These are phyloP conservation scores for Odontomyia ornata DNA, from an alignment of 2,888 invertebrate species.

Conservation along the genomic window DNA sequence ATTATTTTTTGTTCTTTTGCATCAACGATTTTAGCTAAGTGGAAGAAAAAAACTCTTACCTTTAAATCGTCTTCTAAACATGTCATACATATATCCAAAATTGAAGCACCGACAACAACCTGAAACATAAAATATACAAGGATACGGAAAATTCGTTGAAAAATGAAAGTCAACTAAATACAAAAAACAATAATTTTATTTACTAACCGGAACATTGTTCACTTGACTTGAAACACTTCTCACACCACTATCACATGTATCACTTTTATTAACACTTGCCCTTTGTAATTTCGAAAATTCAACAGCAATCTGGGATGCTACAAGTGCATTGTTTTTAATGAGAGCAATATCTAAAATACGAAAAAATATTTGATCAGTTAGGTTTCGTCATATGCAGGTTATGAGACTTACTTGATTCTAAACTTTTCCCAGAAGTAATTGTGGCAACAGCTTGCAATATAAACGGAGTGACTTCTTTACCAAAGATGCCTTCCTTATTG, in stretches of 20 bases:
- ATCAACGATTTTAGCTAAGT: no score
- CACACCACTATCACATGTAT: not conserved
- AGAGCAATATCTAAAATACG: slow-evolving; percentile 79
- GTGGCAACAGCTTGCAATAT: slow-evolving; percentile 79
- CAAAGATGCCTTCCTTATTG: slow-evolving; percentile 69
- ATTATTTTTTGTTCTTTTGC: no score
- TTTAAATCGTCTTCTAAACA: slow-evolving; percentile 70
- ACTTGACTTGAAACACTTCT: not conserved
- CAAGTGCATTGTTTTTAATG: slow-evolving; percentile 90
- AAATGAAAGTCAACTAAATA: not conserved
- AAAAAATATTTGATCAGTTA: no score
- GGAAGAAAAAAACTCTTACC: slow-evolving; percentile 75
- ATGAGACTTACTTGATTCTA: slow-evolving; percentile 76
- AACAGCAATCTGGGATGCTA: slow-evolving; percentile 82
- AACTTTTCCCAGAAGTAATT: slow-evolving; percentile 83
- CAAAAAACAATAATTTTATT: slow-evolving; percentile 39
- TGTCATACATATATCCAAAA: slow-evolving; percentile 76
- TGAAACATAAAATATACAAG: slow-evolving; percentile 58
- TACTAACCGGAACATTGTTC: slow-evolving; percentile 50
- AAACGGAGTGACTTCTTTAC: slow-evolving; percentile 94
- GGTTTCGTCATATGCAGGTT: slow-evolving; percentile 52
- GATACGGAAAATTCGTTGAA: not conserved
- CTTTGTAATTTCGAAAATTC: slow-evolving; percentile 62
- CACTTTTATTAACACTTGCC: not conserved
- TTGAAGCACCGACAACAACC: slow-evolving; percentile 82